A percentile compares a stretch with the other conserved stretches of the same genome.
Evolutionary conservation across 2,888 invertebrate species (phyloP).

Genomic region (Lycia hirtaria): DNA sequence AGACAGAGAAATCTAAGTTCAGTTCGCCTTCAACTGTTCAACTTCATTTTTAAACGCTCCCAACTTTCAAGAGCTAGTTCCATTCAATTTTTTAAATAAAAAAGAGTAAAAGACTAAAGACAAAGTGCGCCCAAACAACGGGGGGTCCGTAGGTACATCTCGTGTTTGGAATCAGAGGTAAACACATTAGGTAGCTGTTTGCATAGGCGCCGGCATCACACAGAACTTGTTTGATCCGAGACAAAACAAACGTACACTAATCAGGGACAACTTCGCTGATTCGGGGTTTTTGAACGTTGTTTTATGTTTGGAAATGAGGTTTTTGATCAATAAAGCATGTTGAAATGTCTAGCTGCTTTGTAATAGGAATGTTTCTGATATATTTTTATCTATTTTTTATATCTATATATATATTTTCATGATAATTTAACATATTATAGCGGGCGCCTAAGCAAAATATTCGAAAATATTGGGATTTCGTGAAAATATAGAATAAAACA

Average conservation of each 20-base stretch:
- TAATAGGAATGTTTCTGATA: no score
- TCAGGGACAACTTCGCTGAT: constrained; percentile 69
- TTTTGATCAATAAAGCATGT: neutral
- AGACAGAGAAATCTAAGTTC: neutral
- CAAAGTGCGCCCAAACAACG: constrained; percentile 56
- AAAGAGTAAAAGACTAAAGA: constrained; percentile 48
- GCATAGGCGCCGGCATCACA: constrained; percentile 73
- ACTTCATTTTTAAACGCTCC: constrained; percentile 68
- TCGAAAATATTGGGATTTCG: no score
- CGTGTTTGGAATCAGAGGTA: constrained; percentile 79
- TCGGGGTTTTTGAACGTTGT: constrained; percentile 54
- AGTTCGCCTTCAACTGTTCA: neutral
- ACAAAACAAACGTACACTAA: constrained; percentile 69
- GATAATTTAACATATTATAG: no score
- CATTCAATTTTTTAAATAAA: constrained; percentile 12
- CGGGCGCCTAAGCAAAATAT: no score
- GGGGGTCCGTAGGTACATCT: constrained; percentile 63
- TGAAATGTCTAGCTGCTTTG: neutral
- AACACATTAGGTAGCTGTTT: constrained; percentile 82
- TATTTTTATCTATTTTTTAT: no score
- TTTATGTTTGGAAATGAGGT: neutral
- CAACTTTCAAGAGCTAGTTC: constrained; percentile 56
- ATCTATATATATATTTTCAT: no score
- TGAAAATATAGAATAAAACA: no score
- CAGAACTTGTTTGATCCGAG: constrained; percentile 75